phyloP scores from a whole-genome alignment of 2,888 invertebrate genomes.

The Dicyrtoma fusca region DNA sequence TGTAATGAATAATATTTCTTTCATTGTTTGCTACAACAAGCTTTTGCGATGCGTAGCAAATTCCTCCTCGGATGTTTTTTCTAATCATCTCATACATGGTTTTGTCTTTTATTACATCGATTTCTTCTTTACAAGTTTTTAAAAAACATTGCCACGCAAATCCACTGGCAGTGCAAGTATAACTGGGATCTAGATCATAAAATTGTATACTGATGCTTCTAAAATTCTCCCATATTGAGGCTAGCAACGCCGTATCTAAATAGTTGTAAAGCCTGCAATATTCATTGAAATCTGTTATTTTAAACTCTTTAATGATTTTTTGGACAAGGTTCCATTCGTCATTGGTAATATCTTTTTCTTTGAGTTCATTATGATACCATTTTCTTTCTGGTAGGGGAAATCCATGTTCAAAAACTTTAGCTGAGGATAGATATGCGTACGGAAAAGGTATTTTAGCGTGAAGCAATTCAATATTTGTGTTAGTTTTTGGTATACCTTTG shows the following conservation, averaged over 20 bases:
- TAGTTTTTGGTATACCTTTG: background rate
- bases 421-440: background rate
- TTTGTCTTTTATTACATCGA: too few species aligned
- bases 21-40: background rate
- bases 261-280: background rate
- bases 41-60: background rate
- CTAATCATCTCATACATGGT: too few species aligned
- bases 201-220: background rate
- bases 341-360: background rate
- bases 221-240: background rate
- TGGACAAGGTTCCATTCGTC: background rate
- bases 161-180: background rate
- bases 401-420: background rate
- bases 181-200: background rate
- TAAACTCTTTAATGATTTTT: background rate
- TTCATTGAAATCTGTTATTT: background rate
- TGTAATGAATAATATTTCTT: background rate
- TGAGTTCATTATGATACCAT: background rate
- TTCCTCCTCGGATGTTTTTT: background rate
- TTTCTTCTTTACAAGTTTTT: too few species aligned
- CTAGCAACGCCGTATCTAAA: background rate
- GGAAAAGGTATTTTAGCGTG: background rate
- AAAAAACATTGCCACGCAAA: constrained; percentile 2
- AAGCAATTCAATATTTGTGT: background rate
- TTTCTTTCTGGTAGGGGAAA: background rate